These are phyloP conservation scores for Ictalurus punctatus DNA, from an alignment of 2,113 vertebrate species.

Conservation along the genomic window DNA sequence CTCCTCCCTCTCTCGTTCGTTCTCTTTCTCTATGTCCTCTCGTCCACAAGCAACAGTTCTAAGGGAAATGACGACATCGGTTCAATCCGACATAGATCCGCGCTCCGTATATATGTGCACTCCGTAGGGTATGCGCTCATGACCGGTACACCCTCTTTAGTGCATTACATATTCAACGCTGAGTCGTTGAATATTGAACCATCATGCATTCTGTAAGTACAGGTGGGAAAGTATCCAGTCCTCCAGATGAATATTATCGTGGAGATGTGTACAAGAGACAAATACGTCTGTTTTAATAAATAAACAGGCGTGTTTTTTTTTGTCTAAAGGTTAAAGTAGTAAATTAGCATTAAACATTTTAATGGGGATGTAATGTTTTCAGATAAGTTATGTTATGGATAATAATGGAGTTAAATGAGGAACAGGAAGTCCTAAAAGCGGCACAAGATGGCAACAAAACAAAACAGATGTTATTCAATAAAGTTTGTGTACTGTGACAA, in stretches of 20 bases:
- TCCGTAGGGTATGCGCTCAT: background rate
- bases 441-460: background rate
- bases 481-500: background rate
- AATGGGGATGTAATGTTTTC: background rate
- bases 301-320: too few species aligned
- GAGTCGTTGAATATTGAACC: background rate
- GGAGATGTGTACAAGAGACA: background rate
- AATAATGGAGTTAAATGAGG: background rate
- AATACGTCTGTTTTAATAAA: background rate
- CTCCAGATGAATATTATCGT: background rate
- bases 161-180: background rate
- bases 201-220: background rate
- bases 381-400: background rate
- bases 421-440: background rate
- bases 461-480: background rate
- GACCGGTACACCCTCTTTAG: background rate
- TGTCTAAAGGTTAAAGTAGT: background rate
- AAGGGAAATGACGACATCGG: conserved; percentile 61
- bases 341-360: background rate
- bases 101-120: background rate
- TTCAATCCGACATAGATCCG: conserved; percentile 2
- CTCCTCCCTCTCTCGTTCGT: conserved; percentile 26
- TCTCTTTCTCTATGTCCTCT: conserved; percentile 38
- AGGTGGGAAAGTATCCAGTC: background rate
- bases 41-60: conserved; percentile 36